Base-by-base conservation (phyloP, 2,797 vertebrate genomes). In the Acanthurus leucopareius region DNA sequence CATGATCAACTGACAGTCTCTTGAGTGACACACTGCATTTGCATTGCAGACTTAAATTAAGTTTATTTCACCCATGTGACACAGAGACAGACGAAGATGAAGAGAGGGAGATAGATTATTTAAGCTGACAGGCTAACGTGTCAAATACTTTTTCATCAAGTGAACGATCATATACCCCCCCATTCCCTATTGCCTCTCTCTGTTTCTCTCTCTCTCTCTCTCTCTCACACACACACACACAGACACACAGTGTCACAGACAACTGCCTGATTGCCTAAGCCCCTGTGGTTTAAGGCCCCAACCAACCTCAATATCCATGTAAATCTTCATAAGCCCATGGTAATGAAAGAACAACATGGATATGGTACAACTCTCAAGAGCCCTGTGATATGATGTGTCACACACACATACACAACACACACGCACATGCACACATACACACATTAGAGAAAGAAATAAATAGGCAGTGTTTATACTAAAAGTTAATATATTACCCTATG, bases 271-370 rank as follows among this genome's bases (percentile, higher is more conserved):
- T 86, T 86, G 82, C 58, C 58, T 77, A 65, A 84, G 58, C 71
- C 71, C 69, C 49, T 16, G 35, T 69, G 81, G 77, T 85, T 86
- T 88, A 80, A 83, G 79, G 82, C 77, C 77, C 56, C 73, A 59
- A 66, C 71, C 74, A 85, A 79, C 85, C 72, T 77, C 82, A 75
- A 87, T 90, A 90, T 86, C 79, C 88, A 79, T 80, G 80, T 84
- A 85, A 89, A 88, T 89, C 88, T 91, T 32, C 73, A 66, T 88
- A 85, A 90, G 77, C 89, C 90, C 9, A 54, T 17, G 9, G 66
- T 90, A 92, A 92, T 91, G 91, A 90, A 92, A 91, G 86, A 87
- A 89, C 88, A 92, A 90, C 88, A 90, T 70, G 67, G 81, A 83
- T 84, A 79, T 79, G 80, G 76, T 74, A 44, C 62, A 59, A 51